Base-by-base conservation (phyloP, 92 coral and sea anemone species). In the Nematostella vectensis region DNA sequence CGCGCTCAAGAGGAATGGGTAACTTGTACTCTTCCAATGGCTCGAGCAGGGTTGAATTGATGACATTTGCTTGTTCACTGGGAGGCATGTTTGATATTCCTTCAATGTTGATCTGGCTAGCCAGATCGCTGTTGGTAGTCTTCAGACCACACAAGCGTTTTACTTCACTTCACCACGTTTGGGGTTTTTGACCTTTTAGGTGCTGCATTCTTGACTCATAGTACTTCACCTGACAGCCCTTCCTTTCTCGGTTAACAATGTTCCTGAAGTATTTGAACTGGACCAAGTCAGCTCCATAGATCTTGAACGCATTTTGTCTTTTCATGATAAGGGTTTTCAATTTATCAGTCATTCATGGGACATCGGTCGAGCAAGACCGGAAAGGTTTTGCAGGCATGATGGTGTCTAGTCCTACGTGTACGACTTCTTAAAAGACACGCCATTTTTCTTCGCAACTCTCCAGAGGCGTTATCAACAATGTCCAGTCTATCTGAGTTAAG, bases 151-250 rank as follows among this genome's bases (percentile, higher is more conserved):
- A 27, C 23, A 75, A 54, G 22, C 80, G 49, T 44, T 74, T 74
- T 27, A 57, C 68, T 54, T 74, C 74, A 18, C 27, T 22, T 74
- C 76, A 75, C 76, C 82, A 68, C 24, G 19, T 36, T 37, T 68
- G 67, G 11, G 76, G 76, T 54, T 68, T 29, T 29, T 75, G 70
- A 16, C 54, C 29, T 67, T 67, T 75, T 28, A 65, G 53, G 3
- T 75, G 81, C 28, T 54, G 55, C 42, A 75, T 56, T 13, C 29
- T 53, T 11, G 77, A 61, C 24, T 69, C 24, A 31, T 63, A 69
- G 33, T 23, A 77, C 18, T 31, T 62, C 18, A 61, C 65, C 30
- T 54, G 63, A 26, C 78, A 62, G 25, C 15, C 2, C 29, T 77
- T 77, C 30, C 77, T 45, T 21, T 62, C 54, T 18, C 83, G 65